phyloP scores from a whole-genome alignment of 2,113 vertebrate species.

The Apteryx owenii region DNA sequence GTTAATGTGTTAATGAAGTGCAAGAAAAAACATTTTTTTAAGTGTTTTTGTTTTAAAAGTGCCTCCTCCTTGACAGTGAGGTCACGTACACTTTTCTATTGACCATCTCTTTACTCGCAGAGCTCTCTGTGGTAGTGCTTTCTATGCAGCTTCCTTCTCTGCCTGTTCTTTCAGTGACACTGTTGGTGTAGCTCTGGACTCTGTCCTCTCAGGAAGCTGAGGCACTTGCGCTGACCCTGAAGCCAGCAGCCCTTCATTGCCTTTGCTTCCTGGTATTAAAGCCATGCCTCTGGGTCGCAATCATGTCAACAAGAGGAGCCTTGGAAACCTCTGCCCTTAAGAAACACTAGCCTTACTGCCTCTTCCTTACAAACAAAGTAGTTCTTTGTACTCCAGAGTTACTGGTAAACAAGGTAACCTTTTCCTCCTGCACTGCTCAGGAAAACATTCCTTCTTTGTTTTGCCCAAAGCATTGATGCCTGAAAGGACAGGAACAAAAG shows the following conservation, averaged over 20 bases:
- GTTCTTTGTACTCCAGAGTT: conserved; percentile 30
- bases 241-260: not conserved
- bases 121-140: conserved; percentile 11
- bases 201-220: not conserved
- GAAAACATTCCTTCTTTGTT: conserved; percentile 21
- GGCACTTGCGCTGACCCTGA: not conserved
- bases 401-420: conserved; percentile 44
- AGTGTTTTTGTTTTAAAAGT: conserved; percentile 31
- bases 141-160: not conserved
- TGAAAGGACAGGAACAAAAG: not conserved
- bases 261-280: not conserved
- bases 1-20: conserved; percentile 66
- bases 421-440: not conserved
- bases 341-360: not conserved
- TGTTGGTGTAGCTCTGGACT: not conserved
- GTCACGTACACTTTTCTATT: not conserved
- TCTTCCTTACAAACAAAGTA: conserved; percentile 10
- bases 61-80: conserved; percentile 20
- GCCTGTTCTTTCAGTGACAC: not conserved
- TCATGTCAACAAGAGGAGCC: not conserved
- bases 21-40: conserved; percentile 60
- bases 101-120: conserved; percentile 22
- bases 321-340: conserved; percentile 13
- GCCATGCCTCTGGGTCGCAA: not conserved
- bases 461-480: not conserved